These are phyloP conservation scores for Anastrepha obliqua DNA, from an alignment of 1,140 invertebrate genomes.

Conservation along the genomic window DNA sequence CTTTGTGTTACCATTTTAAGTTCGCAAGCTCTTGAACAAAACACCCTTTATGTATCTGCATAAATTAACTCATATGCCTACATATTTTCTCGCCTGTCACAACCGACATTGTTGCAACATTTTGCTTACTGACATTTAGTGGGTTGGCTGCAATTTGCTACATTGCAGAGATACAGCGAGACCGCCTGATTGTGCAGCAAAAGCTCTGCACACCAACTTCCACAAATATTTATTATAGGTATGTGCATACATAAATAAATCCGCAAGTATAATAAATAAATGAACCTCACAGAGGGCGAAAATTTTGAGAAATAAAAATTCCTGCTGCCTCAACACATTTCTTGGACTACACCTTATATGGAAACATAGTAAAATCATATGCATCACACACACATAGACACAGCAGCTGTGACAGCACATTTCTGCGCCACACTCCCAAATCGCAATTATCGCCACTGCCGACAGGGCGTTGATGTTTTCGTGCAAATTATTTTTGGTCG, in stretches of 20 bases:
- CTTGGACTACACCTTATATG: neutral
- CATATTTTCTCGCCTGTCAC: neutral
- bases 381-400: neutral
- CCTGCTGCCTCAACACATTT: neutral
- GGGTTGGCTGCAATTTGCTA: neutral
- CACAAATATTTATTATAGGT: no score
- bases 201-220: neutral
- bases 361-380: neutral
- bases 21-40: no score
- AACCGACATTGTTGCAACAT: conserved; percentile 7
- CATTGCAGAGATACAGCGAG: neutral
- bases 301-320: neutral
- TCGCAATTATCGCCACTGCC: conserved; percentile 1
- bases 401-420: neutral
- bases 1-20: no score
- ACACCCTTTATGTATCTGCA: no score
- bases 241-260: neutral
- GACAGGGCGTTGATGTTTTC: conserved; percentile 11
- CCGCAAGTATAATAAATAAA: neutral
- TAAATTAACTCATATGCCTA: neutral
- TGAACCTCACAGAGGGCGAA: neutral
- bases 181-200: neutral
- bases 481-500: neutral
- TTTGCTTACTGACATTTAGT: neutral
- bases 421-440: neutral